Evolutionary conservation across 2,113 vertebrate species (phyloP).

Genomic region (Lota lota): DNA sequence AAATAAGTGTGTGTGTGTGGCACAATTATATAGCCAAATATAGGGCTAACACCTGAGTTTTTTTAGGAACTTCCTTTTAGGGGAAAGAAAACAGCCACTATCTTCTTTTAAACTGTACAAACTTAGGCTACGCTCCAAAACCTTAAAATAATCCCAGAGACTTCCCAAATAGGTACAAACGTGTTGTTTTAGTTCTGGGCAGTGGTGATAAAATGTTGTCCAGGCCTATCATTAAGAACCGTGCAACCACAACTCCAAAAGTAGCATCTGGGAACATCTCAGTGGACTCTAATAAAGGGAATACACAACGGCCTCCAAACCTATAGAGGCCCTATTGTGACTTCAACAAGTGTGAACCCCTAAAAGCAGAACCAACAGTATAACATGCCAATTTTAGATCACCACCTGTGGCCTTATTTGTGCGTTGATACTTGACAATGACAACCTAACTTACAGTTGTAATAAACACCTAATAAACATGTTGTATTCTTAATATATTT

Average conservation of each 20-base stretch:
- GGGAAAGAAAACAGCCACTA: slow-evolving; percentile 54
- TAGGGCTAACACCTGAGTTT: slow-evolving; percentile 57
- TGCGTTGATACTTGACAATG: too few species aligned
- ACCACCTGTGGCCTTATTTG: too few species aligned
- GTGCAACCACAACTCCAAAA: slow-evolving; percentile 30
- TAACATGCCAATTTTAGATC: too few species aligned
- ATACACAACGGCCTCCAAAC: slow-evolving; percentile 5
- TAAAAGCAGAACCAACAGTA: too few species aligned
- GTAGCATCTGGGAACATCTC: slow-evolving; percentile 22
- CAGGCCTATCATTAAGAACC: slow-evolving; percentile 38
- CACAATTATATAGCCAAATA: slow-evolving; percentile 62
- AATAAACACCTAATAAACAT: too few species aligned
- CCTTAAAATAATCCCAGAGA: slow-evolving; percentile 52
- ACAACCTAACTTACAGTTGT: too few species aligned
- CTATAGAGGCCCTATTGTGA: slow-evolving; percentile 33
- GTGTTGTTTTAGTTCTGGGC: slow-evolving; percentile 50
- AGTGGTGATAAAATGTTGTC: slow-evolving; percentile 49
- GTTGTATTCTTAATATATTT: too few species aligned
- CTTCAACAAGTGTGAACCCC: slow-evolving; percentile 6
- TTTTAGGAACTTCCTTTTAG: slow-evolving; percentile 57
- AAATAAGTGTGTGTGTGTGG: slow-evolving; percentile 55
- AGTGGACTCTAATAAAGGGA: slow-evolving; percentile 19
- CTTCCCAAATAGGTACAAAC: slow-evolving; percentile 50
- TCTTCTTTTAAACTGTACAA: slow-evolving; percentile 51
- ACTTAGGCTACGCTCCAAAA: slow-evolving; percentile 37